These are phyloP conservation scores for Schlechtendalia chinensis DNA, from an alignment of 1,140 invertebrate genomes.

Conservation along the genomic window DNA sequence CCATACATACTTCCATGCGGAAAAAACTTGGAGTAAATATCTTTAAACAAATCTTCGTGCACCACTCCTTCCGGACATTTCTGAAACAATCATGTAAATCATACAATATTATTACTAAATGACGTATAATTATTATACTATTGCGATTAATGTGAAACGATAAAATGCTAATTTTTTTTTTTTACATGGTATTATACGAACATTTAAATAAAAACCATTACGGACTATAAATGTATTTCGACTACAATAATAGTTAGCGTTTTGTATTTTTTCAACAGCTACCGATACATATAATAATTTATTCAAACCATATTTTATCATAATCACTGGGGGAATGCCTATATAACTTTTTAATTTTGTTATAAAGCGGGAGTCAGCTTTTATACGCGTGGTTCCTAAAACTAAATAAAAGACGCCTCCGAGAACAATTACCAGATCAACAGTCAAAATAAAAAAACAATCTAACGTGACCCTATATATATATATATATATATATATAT, in stretches of 20 bases:
- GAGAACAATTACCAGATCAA: neutral
- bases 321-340: neutral
- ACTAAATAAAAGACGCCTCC: neutral
- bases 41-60: constrained; percentile 94
- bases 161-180: neutral
- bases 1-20: constrained; percentile 91
- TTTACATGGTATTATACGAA: no score
- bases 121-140: neutral
- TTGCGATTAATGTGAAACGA: neutral
- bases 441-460: neutral
- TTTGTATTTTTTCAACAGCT: no score
- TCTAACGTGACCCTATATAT: neutral
- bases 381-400: no score
- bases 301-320: neutral
- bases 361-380: no score
- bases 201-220: no score
- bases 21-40: constrained; percentile 98
- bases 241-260: no score
- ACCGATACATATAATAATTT: neutral
- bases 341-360: no score
- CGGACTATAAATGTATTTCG: no score
- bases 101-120: constrained; percentile 36
- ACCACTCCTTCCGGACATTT: constrained; percentile 96
- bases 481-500: no score
- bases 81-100: constrained; percentile 63